phyloP scores from a whole-genome alignment of 1,140 invertebrate genomes.

The Drosophila triauraria region DNA sequence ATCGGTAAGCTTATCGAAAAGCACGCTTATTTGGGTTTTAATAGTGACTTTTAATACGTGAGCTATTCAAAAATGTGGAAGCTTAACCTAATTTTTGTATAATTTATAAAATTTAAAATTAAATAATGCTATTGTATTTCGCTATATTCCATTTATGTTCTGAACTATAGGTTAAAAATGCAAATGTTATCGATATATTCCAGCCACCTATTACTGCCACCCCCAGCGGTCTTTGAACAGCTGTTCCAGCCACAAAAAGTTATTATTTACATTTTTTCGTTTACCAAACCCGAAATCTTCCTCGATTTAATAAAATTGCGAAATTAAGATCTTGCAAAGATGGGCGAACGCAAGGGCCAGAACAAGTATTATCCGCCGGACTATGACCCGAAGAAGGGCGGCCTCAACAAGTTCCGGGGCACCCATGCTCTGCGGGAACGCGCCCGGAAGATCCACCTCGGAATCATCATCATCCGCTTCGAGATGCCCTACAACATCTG shows the following conservation, averaged over 20 bases:
- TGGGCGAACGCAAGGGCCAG: slow-evolving; percentile 99
- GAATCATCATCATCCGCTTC: slow-evolving; percentile 99
- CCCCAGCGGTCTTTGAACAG: slow-evolving; percentile 3
- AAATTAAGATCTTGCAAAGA: slow-evolving; percentile 84
- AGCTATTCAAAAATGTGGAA: too few relatives aligned
- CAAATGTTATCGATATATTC: not conserved
- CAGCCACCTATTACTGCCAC: not conserved
- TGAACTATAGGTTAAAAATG: not conserved
- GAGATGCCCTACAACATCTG: slow-evolving; percentile 99
- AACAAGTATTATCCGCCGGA: slow-evolving; percentile 99
- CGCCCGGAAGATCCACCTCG: slow-evolving; percentile 96
- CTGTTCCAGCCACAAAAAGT: not conserved
- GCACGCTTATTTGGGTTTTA: too few relatives aligned
- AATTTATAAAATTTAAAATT: too few relatives aligned
- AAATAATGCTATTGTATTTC: too few relatives aligned
- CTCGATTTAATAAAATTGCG: not conserved
- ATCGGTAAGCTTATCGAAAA: slow-evolving; percentile 1
- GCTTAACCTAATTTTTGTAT: too few relatives aligned
- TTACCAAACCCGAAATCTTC: too few relatives aligned
- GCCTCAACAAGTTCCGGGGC: slow-evolving; percentile 96
- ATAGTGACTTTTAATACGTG: not conserved
- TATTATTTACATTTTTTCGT: slow-evolving; percentile 14
- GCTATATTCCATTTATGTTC: too few relatives aligned
- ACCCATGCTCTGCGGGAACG: slow-evolving; percentile 98
- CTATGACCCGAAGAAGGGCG: slow-evolving; percentile 95